Percentiles rank a stretch among this genome's conserved stretches.
Evolutionary conservation across 2,888 invertebrate species (phyloP).

Genomic region (Dascillus cervinus): DNA sequence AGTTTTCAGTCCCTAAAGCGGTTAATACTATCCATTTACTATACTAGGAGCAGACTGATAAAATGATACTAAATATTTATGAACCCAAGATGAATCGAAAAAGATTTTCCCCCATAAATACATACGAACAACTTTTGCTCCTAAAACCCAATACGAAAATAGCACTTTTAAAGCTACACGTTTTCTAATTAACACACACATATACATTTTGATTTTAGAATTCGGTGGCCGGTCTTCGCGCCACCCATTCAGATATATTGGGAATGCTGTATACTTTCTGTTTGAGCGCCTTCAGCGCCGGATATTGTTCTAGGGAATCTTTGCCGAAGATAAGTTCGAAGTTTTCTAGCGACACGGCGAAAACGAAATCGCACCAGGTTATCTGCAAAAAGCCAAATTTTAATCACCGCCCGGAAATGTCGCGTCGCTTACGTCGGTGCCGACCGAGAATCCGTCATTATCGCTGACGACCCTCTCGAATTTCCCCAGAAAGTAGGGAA

Average conservation of each 20-base stretch:
- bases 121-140: too few relatives aligned
- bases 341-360: constrained; percentile 49
- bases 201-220: constrained; percentile 10
- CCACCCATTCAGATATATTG: constrained; percentile 49
- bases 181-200: too few relatives aligned
- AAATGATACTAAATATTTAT: too few relatives aligned
- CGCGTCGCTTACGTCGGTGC: constrained; percentile 45
- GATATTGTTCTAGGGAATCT: constrained; percentile 46
- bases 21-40: too few relatives aligned
- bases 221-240: constrained; percentile 49
- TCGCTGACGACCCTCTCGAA: constrained; percentile 49
- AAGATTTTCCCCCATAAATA: too few relatives aligned
- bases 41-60: too few relatives aligned
- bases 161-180: too few relatives aligned
- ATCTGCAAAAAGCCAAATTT: constrained; percentile 38
- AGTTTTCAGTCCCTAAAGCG: too few relatives aligned
- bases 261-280: constrained; percentile 48
- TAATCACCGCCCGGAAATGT: too few relatives aligned
- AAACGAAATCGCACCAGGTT: constrained; percentile 54
- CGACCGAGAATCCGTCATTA: constrained; percentile 50
- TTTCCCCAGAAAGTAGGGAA: constrained; percentile 49
- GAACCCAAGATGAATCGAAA: too few relatives aligned
- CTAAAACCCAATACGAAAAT: too few relatives aligned
- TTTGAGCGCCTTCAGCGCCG: constrained; percentile 46
- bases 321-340: constrained; percentile 48